Evolutionary conservation across 2,797 vertebrate genomes (phyloP).

Genomic region (Perodicticus potto): DNA sequence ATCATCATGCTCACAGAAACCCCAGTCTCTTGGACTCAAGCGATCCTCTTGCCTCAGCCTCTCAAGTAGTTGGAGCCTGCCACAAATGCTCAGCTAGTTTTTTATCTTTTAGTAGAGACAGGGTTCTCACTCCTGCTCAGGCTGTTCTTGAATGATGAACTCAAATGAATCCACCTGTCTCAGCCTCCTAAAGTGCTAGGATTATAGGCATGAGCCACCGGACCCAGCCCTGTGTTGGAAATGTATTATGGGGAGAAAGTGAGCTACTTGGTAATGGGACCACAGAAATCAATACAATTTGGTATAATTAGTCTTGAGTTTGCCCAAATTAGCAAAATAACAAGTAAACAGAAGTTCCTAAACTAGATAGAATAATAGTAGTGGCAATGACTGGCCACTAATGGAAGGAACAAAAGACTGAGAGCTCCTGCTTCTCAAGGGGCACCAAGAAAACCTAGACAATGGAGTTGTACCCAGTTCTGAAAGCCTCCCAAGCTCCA

Average conservation of each 20-base stretch:
- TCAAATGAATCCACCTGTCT: no score
- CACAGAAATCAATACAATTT: background rate
- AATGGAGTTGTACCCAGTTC: background rate
- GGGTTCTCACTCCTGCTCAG: no score
- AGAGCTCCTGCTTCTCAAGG: background rate
- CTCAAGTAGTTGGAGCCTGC: no score
- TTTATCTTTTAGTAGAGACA: no score
- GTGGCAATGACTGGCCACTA: background rate
- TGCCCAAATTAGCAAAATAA: background rate
- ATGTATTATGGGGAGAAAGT: background rate
- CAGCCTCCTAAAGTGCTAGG: no score
- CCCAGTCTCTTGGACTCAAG: no score
- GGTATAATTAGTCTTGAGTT: background rate
- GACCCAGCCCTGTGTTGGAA: no score
- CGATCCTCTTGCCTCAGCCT: no score
- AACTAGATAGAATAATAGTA: background rate
- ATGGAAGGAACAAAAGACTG: background rate
- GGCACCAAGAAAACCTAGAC: background rate
- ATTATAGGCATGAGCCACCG: no score
- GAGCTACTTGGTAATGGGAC: background rate
- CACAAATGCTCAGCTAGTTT: no score
- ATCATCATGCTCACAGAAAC: no score
- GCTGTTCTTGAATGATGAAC: no score
- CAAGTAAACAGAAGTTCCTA: slow-evolving; percentile 42
- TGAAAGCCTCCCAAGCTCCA: background rate